A percentile compares a stretch with the other conserved stretches of the same genome.
phyloP scores from a whole-genome alignment of 2,888 invertebrate species.

The Drepanosiphum platanoidis region DNA sequence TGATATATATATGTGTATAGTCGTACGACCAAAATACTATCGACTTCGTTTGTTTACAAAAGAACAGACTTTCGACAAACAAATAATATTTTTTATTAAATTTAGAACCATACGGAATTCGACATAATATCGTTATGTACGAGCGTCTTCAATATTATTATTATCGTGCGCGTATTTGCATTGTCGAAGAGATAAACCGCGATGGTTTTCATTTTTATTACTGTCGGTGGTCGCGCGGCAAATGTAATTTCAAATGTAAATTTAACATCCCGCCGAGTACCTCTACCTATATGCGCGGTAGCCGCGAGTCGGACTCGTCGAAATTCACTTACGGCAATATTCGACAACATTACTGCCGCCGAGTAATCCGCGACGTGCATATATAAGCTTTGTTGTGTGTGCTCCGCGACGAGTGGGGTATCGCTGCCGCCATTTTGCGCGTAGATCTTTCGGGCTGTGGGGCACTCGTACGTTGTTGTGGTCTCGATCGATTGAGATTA shows the following conservation, averaged over 20 bases:
- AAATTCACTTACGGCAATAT: not conserved
- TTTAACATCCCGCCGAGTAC: not conserved
- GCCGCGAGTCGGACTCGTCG: not conserved
- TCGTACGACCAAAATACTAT: not conserved
- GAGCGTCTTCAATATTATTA: not conserved
- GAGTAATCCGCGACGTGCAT: no score
- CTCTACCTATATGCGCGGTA: no score
- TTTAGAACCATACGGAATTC: not conserved
- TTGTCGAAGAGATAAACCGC: not conserved
- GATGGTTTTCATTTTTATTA: not conserved
- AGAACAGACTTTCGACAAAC: not conserved
- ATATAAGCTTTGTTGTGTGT: no score
- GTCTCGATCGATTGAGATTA: no score
- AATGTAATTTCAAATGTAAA: not conserved
- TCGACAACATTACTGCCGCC: not conserved
- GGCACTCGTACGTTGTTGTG: no score
- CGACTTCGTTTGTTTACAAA: conserved; percentile 7
- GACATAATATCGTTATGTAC: no score
- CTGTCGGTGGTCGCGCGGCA: no score
- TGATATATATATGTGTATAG: no score
- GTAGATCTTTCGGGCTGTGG: no score
- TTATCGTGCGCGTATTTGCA: no score
- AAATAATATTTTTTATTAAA: not conserved
- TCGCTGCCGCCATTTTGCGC: no score
- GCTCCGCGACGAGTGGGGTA: no score